Percentiles rank a stretch among this genome's conserved stretches.
Conservation (phyloP, 2,797 vertebrate species). For the Merluccius polli region DNA sequence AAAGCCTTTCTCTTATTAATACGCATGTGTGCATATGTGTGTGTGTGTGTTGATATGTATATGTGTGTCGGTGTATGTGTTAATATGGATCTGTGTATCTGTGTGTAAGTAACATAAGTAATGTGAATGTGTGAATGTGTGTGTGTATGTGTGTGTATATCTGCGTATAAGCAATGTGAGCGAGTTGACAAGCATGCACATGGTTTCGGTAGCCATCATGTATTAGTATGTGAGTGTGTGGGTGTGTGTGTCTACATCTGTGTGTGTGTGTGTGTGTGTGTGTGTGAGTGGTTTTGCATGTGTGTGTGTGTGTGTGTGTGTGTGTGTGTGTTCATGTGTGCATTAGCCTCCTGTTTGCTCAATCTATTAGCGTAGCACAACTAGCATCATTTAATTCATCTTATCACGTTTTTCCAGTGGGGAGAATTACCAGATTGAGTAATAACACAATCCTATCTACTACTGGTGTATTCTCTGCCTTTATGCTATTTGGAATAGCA, state of each 20-base stretch:
- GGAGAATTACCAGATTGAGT: not conserved
- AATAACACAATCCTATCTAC: not conserved
- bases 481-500: no score
- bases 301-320: not conserved
- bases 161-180: not conserved
- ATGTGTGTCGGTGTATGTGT: conserved; percentile 19
- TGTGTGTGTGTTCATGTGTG: not conserved
- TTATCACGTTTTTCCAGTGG: not conserved
- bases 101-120: not conserved
- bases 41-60: no score
- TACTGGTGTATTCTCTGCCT: not conserved
- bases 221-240: not conserved
- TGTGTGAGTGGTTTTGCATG: no score
- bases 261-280: not conserved
- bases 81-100: not conserved
- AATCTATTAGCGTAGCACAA: not conserved
- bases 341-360: not conserved
- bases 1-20: no score
- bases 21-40: not conserved
- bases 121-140: conserved; percentile 17
- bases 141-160: not conserved
- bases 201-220: not conserved
- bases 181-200: not conserved
- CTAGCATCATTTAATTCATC: not conserved
- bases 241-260: not conserved